These are phyloP conservation scores for Glossophaga mutica DNA, from an alignment of 2,797 vertebrate genomes.

Conservation along the genomic window DNA sequence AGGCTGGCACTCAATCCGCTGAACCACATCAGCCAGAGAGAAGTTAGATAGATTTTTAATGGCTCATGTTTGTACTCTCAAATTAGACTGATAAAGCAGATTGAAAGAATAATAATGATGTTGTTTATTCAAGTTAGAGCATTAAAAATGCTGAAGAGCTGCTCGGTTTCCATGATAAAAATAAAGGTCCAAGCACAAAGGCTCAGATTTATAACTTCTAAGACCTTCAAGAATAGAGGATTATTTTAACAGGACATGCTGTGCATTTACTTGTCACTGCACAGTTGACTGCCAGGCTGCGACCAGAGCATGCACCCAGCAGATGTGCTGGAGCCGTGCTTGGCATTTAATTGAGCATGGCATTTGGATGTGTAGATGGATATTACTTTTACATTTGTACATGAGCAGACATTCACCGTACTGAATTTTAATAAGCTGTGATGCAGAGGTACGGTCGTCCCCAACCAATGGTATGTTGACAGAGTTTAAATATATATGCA, in stretches of 20 bases:
- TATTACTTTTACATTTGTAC: conserved; percentile 42
- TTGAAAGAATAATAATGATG: conserved; percentile 5
- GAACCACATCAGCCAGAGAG: too few relatives aligned
- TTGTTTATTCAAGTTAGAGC: neutral
- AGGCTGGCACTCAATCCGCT: too few relatives aligned
- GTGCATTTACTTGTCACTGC: neutral
- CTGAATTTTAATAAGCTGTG: conserved; percentile 55
- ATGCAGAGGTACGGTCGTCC: neutral
- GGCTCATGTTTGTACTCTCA: neutral
- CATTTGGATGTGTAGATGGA: neutral
- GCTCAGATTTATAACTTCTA: neutral
- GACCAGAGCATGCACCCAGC: neutral
- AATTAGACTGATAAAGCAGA: neutral
- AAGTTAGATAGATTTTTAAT: neutral
- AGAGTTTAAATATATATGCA: neutral
- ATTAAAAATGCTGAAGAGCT: neutral
- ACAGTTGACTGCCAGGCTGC: conserved; percentile 1
- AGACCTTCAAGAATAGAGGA: neutral
- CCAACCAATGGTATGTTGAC: neutral
- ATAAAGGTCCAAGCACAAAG: conserved; percentile 3
- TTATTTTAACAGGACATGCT: neutral
- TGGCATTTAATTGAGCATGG: conserved; percentile 30
- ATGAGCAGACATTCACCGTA: neutral
- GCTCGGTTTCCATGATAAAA: neutral
- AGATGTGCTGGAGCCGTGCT: conserved; percentile 17